phyloP scores from a whole-genome alignment of 2,888 invertebrate genomes.

The Lochmaea capreae region DNA sequence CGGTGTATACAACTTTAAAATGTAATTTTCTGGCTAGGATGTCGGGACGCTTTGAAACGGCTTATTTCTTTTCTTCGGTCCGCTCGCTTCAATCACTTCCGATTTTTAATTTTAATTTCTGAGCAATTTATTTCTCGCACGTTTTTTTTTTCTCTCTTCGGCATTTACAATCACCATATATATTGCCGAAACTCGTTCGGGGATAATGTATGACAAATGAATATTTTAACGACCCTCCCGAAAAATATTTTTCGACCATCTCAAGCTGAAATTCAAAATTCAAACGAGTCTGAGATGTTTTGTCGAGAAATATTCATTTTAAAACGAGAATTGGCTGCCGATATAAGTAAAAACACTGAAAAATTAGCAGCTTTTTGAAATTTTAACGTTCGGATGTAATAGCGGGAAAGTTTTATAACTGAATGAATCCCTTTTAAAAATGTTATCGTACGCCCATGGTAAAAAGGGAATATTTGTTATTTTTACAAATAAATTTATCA shows the following conservation, averaged over 20 bases:
- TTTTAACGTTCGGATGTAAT: too few relatives aligned
- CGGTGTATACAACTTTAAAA: constrained; percentile 45
- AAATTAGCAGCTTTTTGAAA: too few relatives aligned
- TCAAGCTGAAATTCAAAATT: neutral
- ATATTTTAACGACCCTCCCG: constrained; percentile 19
- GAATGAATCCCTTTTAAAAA: too few relatives aligned
- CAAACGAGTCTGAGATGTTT: too few relatives aligned
- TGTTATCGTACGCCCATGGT: too few relatives aligned
- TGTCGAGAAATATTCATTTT: too few relatives aligned
- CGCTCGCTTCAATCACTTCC: constrained; percentile 32
- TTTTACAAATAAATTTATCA: too few relatives aligned
- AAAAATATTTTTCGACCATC: constrained; percentile 6
- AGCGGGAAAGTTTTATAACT: too few relatives aligned
- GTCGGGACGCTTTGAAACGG: constrained; percentile 45
- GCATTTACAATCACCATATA: constrained; percentile 14
- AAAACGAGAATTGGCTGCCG: too few relatives aligned
- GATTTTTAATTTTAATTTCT: constrained; percentile 39
- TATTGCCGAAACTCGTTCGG: constrained; percentile 27
- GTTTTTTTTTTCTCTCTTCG: constrained; percentile 21
- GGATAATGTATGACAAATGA: constrained; percentile 29
- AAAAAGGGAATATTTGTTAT: too few relatives aligned
- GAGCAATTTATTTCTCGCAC: constrained; percentile 38
- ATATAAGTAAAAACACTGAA: too few relatives aligned
- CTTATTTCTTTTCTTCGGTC: constrained; percentile 41
- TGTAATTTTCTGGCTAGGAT: constrained; percentile 47